Conservation (phyloP, 2,797 vertebrate species). For the Crocodylus rhombifer region DNA sequence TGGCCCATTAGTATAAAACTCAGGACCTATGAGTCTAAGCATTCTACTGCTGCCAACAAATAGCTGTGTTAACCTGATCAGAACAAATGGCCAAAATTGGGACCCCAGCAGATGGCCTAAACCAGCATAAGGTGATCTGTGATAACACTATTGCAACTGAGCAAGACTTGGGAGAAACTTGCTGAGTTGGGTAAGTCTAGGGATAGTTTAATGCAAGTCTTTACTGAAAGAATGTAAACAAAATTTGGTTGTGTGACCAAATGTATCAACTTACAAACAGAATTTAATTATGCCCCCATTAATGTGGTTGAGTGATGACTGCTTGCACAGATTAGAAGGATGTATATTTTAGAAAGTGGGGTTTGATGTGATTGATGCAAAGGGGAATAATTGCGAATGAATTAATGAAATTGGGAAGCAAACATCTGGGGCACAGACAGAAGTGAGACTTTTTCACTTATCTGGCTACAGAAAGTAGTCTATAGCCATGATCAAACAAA, state of each 20-base stretch:
- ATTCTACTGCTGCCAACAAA: background rate
- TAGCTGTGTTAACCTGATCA: background rate
- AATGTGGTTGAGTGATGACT: constrained; percentile 3
- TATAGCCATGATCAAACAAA: no score
- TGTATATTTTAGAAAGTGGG: no score
- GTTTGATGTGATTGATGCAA: background rate
- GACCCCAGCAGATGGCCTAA: background rate
- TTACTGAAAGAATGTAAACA: no score
- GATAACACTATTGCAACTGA: no score
- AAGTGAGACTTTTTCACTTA: no score
- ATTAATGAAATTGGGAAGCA: background rate
- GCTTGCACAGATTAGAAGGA: background rate
- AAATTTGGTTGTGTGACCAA: no score
- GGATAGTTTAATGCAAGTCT: no score
- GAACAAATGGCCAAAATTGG: background rate
- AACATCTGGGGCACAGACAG: background rate
- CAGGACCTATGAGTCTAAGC: background rate
- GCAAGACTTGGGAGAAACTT: background rate
- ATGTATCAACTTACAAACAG: background rate
- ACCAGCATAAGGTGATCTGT: no score
- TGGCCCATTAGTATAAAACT: background rate
- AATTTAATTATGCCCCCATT: background rate
- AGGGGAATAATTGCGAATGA: background rate
- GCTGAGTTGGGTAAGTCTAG: background rate
- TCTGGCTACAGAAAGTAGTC: no score